Evolutionary conservation across 2,797 vertebrate genomes (phyloP).

Genomic region (Leucoraja ocellata): DNA sequence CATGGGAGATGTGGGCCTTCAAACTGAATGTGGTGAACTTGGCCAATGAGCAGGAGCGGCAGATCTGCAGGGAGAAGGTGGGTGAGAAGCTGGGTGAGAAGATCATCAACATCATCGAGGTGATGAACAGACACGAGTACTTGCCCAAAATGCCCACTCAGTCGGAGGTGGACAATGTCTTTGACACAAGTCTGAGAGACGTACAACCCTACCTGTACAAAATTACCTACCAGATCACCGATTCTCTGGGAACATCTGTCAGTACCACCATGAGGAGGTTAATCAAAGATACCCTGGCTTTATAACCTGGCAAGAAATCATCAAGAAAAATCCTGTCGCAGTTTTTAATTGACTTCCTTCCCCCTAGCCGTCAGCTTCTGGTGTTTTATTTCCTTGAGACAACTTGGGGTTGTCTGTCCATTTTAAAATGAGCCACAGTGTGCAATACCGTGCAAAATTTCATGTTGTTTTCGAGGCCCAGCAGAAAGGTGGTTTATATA

Average conservation of each 20-base stretch:
- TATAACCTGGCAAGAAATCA: slow-evolving; percentile 56
- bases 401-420: background rate
- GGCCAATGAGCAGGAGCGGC: slow-evolving; percentile 92
- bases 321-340: background rate
- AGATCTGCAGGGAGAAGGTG: slow-evolving; percentile 96
- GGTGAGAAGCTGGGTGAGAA: slow-evolving; percentile 96
- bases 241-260: slow-evolving; percentile 85
- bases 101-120: slow-evolving; percentile 92
- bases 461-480: background rate
- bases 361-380: background rate
- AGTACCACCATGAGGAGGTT: slow-evolving; percentile 95
- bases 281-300: slow-evolving; percentile 91
- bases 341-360: background rate
- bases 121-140: slow-evolving; percentile 95
- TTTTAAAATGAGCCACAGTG: background rate
- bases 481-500: background rate
- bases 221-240: slow-evolving; percentile 92
- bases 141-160: slow-evolving; percentile 98
- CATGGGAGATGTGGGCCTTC: slow-evolving; percentile 96
- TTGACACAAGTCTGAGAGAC: slow-evolving; percentile 88
- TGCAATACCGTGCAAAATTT: background rate
- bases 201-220: slow-evolving; percentile 97
- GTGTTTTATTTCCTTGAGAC: background rate
- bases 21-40: slow-evolving; percentile 94
- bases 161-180: slow-evolving; percentile 96